These are phyloP conservation scores for Sebastes schlegelii DNA, from an alignment of 2,113 vertebrate species.

Conservation along the genomic window DNA sequence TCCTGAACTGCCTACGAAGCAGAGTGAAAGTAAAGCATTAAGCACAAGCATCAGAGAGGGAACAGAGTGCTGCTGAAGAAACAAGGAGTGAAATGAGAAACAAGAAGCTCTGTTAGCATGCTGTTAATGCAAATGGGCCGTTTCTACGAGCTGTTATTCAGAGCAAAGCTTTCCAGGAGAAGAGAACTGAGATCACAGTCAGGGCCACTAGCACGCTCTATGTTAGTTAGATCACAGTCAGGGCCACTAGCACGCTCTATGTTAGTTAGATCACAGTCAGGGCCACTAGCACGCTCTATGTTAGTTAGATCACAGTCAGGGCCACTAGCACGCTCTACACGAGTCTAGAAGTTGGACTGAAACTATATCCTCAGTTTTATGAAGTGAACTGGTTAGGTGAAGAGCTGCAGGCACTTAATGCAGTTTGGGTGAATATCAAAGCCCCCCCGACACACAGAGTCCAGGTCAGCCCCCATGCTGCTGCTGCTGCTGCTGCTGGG, in stretches of 20 bases:
- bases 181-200: background rate
- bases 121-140: conserved; percentile 55
- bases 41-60: conserved; percentile 52
- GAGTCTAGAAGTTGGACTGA: background rate
- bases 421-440: conserved; percentile 25
- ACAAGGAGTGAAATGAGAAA: conserved; percentile 39
- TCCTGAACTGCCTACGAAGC: conserved; percentile 3
- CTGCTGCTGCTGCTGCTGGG: conserved; percentile 6
- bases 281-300: no score
- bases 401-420: background rate
- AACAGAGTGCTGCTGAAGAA: conserved; percentile 31
- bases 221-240: no score
- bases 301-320: no score
- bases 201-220: background rate
- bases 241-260: no score
- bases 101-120: conserved; percentile 62
- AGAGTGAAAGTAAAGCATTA: conserved; percentile 24
- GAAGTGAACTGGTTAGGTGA: background rate
- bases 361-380: background rate
- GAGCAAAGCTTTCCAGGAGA: conserved; percentile 3
- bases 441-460: conserved; percentile 8
- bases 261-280: no score
- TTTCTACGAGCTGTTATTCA: conserved; percentile 14
- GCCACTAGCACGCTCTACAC: background rate
- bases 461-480: background rate